Base-by-base conservation (phyloP, 2,113 vertebrate genomes). In the Scatophagus argus region DNA sequence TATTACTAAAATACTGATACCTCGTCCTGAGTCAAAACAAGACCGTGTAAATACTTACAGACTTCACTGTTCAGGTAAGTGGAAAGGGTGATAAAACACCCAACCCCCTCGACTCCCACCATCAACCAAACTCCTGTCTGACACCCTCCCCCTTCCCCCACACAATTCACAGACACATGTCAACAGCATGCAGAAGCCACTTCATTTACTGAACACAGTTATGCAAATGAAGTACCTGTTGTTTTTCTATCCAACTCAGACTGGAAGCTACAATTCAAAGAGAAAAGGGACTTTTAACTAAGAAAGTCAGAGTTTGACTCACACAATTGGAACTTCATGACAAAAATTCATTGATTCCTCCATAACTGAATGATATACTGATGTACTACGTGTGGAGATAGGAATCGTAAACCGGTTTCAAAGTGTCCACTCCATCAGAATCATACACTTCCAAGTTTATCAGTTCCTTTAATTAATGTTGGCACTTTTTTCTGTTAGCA, bases 81-180 rank as follows among this genome's bases (percentile, higher is more conserved):
- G 21, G 19, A 47, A 4, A 17, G 11, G 39, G 25, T 56, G 59
- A 64, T 59, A 70, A 44, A 59, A 23, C 43, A 38, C 68, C 60
- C 49, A 56, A 27, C 61, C 66, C 47, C 58, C 58, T 62, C 21
- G 25, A 70, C 47, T 55, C 39, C 67, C 31, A 66, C 11, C 52
- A 39, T 27, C 52, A 41, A 36, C 11, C 19, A 13, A 56, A 34
- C 25, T 39, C 25, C 25, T 4, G 14, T 49, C 46, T 25, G 38
- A 62, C 64, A 39, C 56, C 79, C 64, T 4, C 13, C 46, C n/a
- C 46, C 16, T 5, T 10, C 43, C 43, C 21, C 61, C 47, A 49
- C 19, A 52, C 51, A 55, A 23, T 32, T 64, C 64, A 75, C 79
- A 81, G 7, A 41, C 10, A 55, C 21, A 62, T 9, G 56, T 56